A percentile compares a stretch with the other conserved stretches of the same genome.
Conservation (phyloP, 2,888 invertebrate species). For the Eudemis profundana region DNA sequence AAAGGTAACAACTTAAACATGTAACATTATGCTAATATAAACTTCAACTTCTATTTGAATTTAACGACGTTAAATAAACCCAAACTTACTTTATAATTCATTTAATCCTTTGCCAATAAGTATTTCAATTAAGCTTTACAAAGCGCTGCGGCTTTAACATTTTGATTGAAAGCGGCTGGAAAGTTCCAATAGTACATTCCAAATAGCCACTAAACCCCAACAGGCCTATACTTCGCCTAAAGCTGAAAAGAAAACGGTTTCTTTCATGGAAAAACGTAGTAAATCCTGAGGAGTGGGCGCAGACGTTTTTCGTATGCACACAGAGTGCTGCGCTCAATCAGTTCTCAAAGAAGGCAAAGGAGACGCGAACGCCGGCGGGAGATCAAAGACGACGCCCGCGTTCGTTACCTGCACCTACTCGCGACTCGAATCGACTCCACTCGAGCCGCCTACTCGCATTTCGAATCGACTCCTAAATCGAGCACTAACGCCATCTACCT, state of each 20-base stretch:
- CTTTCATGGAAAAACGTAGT: constrained; percentile 66
- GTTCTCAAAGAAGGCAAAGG: constrained; percentile 76
- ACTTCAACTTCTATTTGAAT: neutral
- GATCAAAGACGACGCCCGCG: constrained; percentile 69
- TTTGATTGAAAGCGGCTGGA: constrained; percentile 30
- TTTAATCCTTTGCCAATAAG: constrained; percentile 24
- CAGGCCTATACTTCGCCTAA: constrained; percentile 51
- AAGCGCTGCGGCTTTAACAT: constrained; percentile 21
- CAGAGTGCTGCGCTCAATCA: constrained; percentile 80
- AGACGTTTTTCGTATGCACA: constrained; percentile 79
- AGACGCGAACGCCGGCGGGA: constrained; percentile 64
- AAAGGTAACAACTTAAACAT: no score
- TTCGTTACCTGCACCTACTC: constrained; percentile 59
- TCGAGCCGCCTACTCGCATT: neutral
- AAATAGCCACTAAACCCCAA: constrained; percentile 43
- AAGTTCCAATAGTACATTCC: constrained; percentile 38
- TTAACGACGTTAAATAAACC: constrained; percentile 4
- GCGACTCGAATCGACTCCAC: constrained; percentile 19
- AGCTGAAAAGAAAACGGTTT: constrained; percentile 60
- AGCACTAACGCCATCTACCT: constrained; percentile 29
- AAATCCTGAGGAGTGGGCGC: constrained; percentile 63
- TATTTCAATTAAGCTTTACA: constrained; percentile 36
- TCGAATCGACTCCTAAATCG: constrained; percentile 15
- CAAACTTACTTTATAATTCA: constrained; percentile 8
- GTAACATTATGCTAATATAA: neutral